A percentile compares a stretch with the other conserved stretches of the same genome.
These are phyloP conservation scores for Drymonia ruficornis DNA, from an alignment of 2,888 invertebrate species.

Conservation along the genomic window DNA sequence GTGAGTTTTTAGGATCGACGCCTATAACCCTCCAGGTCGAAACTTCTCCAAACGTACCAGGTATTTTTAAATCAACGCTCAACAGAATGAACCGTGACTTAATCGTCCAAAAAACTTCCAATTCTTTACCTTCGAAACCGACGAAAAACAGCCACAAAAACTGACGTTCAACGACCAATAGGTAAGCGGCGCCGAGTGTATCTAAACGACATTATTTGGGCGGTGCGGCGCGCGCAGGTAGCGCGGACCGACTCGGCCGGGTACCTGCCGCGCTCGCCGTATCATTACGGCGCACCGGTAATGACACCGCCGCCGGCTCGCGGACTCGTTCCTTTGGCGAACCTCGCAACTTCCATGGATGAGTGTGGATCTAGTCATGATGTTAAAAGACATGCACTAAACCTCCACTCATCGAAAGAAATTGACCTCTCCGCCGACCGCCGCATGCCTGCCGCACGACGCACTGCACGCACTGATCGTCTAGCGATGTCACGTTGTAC, in stretches of 20 bases:
- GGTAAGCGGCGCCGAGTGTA: slow-evolving; percentile 62
- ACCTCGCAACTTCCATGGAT: slow-evolving; percentile 88
- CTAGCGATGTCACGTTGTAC: slow-evolving; percentile 75
- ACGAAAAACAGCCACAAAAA: slow-evolving; percentile 65
- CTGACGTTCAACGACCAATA: slow-evolving; percentile 67
- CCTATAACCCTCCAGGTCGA: slow-evolving; percentile 43
- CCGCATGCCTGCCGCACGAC: slow-evolving; percentile 55
- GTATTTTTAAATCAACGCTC: slow-evolving; percentile 28
- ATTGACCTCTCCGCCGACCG: slow-evolving; percentile 70
- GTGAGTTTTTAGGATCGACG: slow-evolving; percentile 47
- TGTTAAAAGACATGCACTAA: slow-evolving; percentile 87
- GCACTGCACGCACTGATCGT: slow-evolving; percentile 80
- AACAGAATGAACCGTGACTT: slow-evolving; percentile 42
- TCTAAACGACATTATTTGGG: slow-evolving; percentile 71
- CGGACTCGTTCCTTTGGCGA: slow-evolving; percentile 68
- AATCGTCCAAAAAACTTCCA: slow-evolving; percentile 42
- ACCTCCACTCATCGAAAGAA: slow-evolving; percentile 90
- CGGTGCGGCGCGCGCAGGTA: slow-evolving; percentile 59
- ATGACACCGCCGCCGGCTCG: slow-evolving; percentile 63
- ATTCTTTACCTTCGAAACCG: slow-evolving; percentile 48
- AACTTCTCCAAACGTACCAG: slow-evolving; percentile 26
- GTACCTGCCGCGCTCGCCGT: slow-evolving; percentile 73
- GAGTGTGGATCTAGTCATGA: slow-evolving; percentile 93
- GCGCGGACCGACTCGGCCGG: slow-evolving; percentile 58
- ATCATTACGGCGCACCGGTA: slow-evolving; percentile 73